Percentiles rank a stretch among this genome's conserved stretches.
phyloP scores from a whole-genome alignment of 2,888 invertebrate species.

The Cheilosia urbana region DNA sequence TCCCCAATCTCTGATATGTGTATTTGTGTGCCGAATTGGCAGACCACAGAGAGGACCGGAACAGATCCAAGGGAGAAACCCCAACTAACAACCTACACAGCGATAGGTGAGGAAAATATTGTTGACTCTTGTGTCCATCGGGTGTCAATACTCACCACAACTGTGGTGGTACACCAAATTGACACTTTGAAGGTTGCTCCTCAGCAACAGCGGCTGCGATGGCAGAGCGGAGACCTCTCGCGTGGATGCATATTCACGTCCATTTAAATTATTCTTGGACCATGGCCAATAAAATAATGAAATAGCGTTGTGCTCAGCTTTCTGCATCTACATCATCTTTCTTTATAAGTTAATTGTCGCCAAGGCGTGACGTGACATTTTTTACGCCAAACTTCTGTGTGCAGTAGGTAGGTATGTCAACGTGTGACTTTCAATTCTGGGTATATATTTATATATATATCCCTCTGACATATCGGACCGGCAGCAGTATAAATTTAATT shows the following conservation, averaged over 20 bases:
- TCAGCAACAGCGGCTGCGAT: slow-evolving; percentile 4
- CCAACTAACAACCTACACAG: slow-evolving; percentile 35
- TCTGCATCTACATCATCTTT: slow-evolving; percentile 73
- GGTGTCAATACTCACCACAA: slow-evolving; percentile 60
- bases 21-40: slow-evolving; percentile 68
- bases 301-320: slow-evolving; percentile 64
- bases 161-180: slow-evolving; percentile 67
- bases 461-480: slow-evolving; percentile 16
- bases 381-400: background rate
- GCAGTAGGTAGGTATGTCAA: background rate
- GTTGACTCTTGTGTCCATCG: slow-evolving; percentile 57
- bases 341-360: slow-evolving; percentile 73
- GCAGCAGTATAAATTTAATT: slow-evolving; percentile 53
- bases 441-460: too few relatives aligned
- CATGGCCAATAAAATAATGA: slow-evolving; percentile 60
- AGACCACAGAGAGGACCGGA: slow-evolving; percentile 48
- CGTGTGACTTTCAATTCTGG: slow-evolving; percentile 34
- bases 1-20: slow-evolving; percentile 70
- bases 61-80: slow-evolving; percentile 40
- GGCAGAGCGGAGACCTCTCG: background rate
- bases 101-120: slow-evolving; percentile 67
- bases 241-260: slow-evolving; percentile 6
- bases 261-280: slow-evolving; percentile 50
- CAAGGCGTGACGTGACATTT: slow-evolving; percentile 55
- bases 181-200: slow-evolving; percentile 71